Percentiles rank a stretch among this genome's conserved stretches.
phyloP scores from a whole-genome alignment of 2,113 vertebrate species.

The Pseudopodoces humilis region DNA sequence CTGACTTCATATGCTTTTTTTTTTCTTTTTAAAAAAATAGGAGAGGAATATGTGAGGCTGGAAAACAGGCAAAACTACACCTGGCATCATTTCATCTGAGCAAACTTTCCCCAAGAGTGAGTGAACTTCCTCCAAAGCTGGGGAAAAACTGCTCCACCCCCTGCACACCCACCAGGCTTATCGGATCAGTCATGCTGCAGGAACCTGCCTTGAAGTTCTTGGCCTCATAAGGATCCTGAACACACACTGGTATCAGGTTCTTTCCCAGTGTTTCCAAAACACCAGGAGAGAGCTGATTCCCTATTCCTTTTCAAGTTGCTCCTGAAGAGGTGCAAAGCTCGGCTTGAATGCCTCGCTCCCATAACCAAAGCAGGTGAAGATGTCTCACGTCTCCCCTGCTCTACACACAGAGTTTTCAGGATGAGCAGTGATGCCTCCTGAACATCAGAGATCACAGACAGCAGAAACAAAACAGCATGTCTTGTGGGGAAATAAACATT shows the following conservation, averaged over 20 bases:
- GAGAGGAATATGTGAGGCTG: neutral
- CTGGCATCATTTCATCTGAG: neutral
- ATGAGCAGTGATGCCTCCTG: neutral
- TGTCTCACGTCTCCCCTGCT: neutral
- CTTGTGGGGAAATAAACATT: conserved; percentile 59
- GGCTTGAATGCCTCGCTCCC: neutral
- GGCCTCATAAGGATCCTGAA: neutral
- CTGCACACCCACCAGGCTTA: neutral
- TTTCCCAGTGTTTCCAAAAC: conserved; percentile 19
- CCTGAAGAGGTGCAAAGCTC: neutral
- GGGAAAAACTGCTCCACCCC: neutral
- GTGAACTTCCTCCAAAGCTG: neutral
- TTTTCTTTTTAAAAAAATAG: neutral
- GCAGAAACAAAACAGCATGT: conserved; percentile 22
- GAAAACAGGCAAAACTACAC: neutral
- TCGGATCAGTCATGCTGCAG: neutral
- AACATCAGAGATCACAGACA: conserved; percentile 54
- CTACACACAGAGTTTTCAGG: neutral
- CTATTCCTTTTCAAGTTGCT: neutral
- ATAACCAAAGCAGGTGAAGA: neutral
- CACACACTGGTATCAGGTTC: neutral
- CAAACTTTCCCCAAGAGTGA: neutral
- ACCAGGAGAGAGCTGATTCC: neutral
- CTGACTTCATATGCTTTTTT: neutral
- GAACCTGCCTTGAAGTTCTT: neutral